These are phyloP conservation scores for Lagorchestes hirsutus DNA, from an alignment of 2,797 vertebrate genomes.

Conservation along the genomic window DNA sequence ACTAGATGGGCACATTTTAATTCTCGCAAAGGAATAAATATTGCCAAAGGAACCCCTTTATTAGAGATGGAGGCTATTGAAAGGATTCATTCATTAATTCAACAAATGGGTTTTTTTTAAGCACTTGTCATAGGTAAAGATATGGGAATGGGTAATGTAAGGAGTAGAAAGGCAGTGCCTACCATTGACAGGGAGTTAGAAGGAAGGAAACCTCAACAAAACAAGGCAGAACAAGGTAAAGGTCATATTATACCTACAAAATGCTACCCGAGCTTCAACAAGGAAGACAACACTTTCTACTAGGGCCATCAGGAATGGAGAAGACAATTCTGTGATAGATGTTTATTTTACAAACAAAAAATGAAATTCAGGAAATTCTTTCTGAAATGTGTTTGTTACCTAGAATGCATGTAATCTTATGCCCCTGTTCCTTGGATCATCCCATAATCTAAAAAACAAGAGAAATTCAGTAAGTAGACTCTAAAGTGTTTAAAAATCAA, in stretches of 20 bases:
- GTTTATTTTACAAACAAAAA: slow-evolving; percentile 56
- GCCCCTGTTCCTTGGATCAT: slow-evolving; percentile 1
- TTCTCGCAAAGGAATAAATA: slow-evolving; percentile 39
- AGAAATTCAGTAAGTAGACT: not conserved
- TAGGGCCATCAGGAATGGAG: not conserved
- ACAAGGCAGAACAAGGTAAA: not conserved
- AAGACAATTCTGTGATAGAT: slow-evolving; percentile 25
- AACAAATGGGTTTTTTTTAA: slow-evolving; percentile 1
- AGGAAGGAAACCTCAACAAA: not conserved
- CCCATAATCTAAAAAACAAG: slow-evolving; percentile 1
- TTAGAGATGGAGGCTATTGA: slow-evolving; percentile 23
- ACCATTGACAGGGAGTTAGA: not conserved
- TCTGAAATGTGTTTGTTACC: slow-evolving; percentile 36
- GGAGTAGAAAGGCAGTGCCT: not conserved
- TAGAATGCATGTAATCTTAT: slow-evolving; percentile 15
- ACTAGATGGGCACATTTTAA: not conserved
- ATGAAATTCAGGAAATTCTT: not conserved
- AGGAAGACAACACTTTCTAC: not conserved
- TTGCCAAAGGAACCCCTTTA: not conserved
- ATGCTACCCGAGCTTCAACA: not conserved
- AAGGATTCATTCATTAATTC: slow-evolving; percentile 8
- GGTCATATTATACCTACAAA: slow-evolving; percentile 12
- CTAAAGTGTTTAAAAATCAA: slow-evolving; percentile 23
- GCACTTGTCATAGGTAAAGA: not conserved
- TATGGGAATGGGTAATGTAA: slow-evolving; percentile 11